These are phyloP conservation scores for Enteromius treurensis DNA, from an alignment of 2,797 vertebrate genomes.

Conservation along the genomic window DNA sequence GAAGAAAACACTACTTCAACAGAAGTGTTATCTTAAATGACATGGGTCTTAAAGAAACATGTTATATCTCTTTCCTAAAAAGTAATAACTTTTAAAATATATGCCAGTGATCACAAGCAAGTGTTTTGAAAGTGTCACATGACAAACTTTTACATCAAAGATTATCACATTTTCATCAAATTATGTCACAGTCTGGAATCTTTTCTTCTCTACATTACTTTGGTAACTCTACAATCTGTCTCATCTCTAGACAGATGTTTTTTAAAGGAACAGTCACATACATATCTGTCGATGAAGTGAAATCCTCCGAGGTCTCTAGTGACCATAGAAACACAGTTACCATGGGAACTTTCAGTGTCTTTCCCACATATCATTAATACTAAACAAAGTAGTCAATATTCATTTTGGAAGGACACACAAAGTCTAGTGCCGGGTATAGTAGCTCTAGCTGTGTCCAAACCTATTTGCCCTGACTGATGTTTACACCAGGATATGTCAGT, in stretches of 20 bases:
- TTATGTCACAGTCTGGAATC: neutral
- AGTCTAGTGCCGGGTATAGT: neutral
- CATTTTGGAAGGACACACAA: neutral
- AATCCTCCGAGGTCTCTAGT: conserved; percentile 32
- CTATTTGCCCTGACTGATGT: conserved; percentile 12
- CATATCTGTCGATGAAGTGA: neutral
- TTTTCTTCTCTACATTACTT: neutral
- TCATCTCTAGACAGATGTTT: neutral
- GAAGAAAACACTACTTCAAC: neutral
- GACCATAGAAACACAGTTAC: conserved; percentile 55
- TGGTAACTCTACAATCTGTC: neutral
- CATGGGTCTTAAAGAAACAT: neutral
- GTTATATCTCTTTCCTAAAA: neutral
- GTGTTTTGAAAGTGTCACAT: neutral
- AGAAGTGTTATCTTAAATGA: neutral
- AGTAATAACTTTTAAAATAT: neutral
- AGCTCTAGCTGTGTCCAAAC: neutral
- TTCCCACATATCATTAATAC: conserved; percentile 31
- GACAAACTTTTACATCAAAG: neutral
- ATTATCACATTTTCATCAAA: conserved; percentile 6
- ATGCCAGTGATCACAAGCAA: neutral
- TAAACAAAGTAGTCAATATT: conserved; percentile 3
- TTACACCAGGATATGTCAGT: conserved; percentile 14
- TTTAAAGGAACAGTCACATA: neutral
- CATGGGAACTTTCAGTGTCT: conserved; percentile 38